These are phyloP conservation scores for Tiliqua scincoides DNA, from an alignment of 2,113 vertebrate genomes.

Conservation along the genomic window DNA sequence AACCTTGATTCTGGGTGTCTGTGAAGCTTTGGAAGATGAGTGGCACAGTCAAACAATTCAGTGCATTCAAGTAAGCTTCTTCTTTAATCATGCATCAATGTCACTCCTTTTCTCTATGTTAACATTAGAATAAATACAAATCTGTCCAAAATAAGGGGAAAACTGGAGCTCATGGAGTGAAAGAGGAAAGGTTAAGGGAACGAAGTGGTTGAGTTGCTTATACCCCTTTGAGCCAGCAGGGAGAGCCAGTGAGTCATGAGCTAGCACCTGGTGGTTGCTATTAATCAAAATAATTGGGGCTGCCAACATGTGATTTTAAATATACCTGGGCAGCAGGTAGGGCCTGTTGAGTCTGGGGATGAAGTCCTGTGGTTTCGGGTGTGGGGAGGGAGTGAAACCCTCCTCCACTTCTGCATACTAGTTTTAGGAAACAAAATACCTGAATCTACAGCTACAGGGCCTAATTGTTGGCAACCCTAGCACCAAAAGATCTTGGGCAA, in stretches of 20 bases:
- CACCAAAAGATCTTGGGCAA: neutral
- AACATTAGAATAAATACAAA: slow-evolving; percentile 1
- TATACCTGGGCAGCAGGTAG: neutral
- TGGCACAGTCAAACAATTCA: neutral
- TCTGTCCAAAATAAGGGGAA: neutral
- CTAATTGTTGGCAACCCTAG: neutral
- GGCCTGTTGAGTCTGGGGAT: too few species aligned
- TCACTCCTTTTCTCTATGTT: neutral
- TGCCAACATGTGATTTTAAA: neutral
- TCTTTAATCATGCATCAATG: neutral
- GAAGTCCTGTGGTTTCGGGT: neutral
- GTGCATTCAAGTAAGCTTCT: neutral
- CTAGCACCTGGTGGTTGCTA: neutral
- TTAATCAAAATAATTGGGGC: neutral
- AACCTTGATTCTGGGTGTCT: neutral
- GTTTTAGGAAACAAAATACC: neutral
- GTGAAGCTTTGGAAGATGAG: neutral
- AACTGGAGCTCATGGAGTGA: neutral
- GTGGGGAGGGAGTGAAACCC: neutral
- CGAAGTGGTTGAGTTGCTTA: neutral
- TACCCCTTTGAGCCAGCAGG: neutral
- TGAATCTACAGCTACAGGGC: too few species aligned
- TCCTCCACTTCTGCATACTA: neutral
- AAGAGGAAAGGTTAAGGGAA: neutral
- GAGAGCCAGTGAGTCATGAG: neutral